Evolutionary conservation across 2,113 vertebrate species (phyloP), one percentile per base, ranked within the genome.

Genomic region (Ovibos moschatus): DNA sequence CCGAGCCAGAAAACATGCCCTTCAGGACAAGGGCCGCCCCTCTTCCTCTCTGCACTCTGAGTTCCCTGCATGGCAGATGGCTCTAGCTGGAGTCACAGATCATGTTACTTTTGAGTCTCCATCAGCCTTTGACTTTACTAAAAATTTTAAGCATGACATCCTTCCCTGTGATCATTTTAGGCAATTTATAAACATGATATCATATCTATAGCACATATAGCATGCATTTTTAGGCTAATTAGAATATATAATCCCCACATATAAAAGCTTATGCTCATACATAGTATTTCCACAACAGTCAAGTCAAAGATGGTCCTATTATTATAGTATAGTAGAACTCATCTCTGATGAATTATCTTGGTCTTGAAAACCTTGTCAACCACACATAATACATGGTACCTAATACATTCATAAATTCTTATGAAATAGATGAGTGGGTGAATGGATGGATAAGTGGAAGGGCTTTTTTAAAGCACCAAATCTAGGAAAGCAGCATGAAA

Each of bases 181-280:
- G 76, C 64, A 92, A 95, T 74, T 85, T 96, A 91, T 50, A 89
- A 95, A 87, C n/a, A 89, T 12, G 36, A 51, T 57, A 83, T 86
- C 53, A 21, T 50, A 94, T 51, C 76, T 90, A 28, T 78, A 94
- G 30, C 45, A 92, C n/a, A 81, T 36, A 11, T 78, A 83, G 33
- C 74, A 84, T 57, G n/a, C 12, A 81, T 57, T 83, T 85, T 94
- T 79, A 96, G 76, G 40, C 64, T 96, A 78, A 92, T 97, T 94
- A 64, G 71, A 60, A 87, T 96, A 81, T 62, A 15, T 74, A 95
- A 91, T 88, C 91, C 55, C 91, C 82, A 86, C 47, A 93, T 94
- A 78, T 33, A 89, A 82, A 81, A 84, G 16, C 94, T 89, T 86
- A 89, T 85, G 67, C 6, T 53, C 89, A 82, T 71, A 83, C 91